Evolutionary conservation across 2,113 vertebrate species (phyloP), one percentile per base, ranked within the genome.

Genomic region (Picathartes gymnocephalus): DNA sequence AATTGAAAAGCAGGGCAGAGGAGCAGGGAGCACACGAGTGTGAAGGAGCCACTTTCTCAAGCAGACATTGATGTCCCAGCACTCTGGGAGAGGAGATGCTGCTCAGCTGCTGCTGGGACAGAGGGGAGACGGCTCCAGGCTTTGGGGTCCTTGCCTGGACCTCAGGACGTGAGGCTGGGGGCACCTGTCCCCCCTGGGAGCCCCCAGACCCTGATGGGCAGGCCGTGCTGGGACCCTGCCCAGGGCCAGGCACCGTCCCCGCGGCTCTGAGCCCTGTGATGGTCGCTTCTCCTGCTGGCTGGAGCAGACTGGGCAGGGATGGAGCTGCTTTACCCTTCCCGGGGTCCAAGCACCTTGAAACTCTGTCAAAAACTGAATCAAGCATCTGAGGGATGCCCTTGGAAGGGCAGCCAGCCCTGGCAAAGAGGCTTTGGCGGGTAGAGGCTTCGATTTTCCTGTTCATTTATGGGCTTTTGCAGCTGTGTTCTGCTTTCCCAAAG

Each of bases 1-100:
- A 96, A 83, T 93, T 89, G 96, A 97, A 77, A 95, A 92, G 88
- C 60, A n/a, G 90, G 94, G 95, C 93, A 92, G 70, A 90, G 83
- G 90, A 96, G 81, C 92, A 61, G 50, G 71, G 91, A 72, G 95
- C 73, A 48, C 74, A 31, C 2, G 64, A 88, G 60, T 35, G 66
- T 66, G 70, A 90, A 91, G 87, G 35, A 88, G 81, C 56, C 68
- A 33, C 80, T 42, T 16, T 81, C 84, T 83, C 11, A 23, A 56
- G 92, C 30, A 94, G 89, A 76, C 37, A 3, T 44, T 40, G 65
- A 56, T 12, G 61, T 54, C 31, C 11, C 24, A 21, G 15, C 1
- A 2, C 79, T 64, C 35, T 4, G 27, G 77, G 57, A 53, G 74
- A 81, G 18, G 20, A 23, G 53, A 1, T 13, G 66, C 15, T 6